A percentile compares a stretch with the other conserved stretches of the same genome.
These are phyloP conservation scores for Tortrix viridana DNA, from an alignment of 2,888 invertebrate genomes.

Conservation along the genomic window DNA sequence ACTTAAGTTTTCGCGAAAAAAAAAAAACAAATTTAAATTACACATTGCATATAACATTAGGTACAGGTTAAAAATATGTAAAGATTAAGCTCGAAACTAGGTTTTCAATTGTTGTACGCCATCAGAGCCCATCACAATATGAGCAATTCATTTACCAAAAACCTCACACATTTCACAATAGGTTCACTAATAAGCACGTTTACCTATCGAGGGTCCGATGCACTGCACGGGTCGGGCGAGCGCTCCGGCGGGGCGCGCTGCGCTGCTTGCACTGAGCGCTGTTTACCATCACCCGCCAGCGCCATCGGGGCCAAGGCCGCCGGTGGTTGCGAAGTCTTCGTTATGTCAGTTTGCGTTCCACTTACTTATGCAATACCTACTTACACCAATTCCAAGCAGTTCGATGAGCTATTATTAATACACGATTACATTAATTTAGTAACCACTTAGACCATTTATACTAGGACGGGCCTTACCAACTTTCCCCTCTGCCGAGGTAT, in stretches of 20 bases:
- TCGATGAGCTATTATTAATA: slow-evolving; percentile 62
- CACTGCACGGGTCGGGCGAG: slow-evolving; percentile 43
- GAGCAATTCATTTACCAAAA: slow-evolving; percentile 17
- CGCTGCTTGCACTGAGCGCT: slow-evolving; percentile 51
- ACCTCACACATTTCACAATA: slow-evolving; percentile 31
- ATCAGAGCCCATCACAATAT: slow-evolving; percentile 17
- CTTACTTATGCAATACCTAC: slow-evolving; percentile 79
- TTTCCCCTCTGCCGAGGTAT: too few relatives aligned
- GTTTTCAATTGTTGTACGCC: slow-evolving; percentile 11
- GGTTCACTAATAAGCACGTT: slow-evolving; percentile 33
- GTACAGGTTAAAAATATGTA: too few relatives aligned
- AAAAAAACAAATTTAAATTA: too few relatives aligned
- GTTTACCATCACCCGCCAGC: slow-evolving; percentile 43
- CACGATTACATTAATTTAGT: slow-evolving; percentile 26
- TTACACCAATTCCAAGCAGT: slow-evolving; percentile 71
- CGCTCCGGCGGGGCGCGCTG: slow-evolving; percentile 57
- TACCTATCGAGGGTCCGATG: slow-evolving; percentile 39
- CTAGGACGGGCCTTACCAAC: too few relatives aligned
- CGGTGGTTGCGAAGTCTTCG: slow-evolving; percentile 74
- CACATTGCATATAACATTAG: too few relatives aligned
- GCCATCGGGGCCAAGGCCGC: slow-evolving; percentile 76
- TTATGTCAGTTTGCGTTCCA: slow-evolving; percentile 82
- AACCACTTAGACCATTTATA: too few relatives aligned
- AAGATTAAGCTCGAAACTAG: not conserved
- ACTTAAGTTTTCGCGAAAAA: too few relatives aligned